Evolutionary conservation across 2,113 vertebrate genomes (phyloP).

Genomic region (Lamprologus lemairii): DNA sequence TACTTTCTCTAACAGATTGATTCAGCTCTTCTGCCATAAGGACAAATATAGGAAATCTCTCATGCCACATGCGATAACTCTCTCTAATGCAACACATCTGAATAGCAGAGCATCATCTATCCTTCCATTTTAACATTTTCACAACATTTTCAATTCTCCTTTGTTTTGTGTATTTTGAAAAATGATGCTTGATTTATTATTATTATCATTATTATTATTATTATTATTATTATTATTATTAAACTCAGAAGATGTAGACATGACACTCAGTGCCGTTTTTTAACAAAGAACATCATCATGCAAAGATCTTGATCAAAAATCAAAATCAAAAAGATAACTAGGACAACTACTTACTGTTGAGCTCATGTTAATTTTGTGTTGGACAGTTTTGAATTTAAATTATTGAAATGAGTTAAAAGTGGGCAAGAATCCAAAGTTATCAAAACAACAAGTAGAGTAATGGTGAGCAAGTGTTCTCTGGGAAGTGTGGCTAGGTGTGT

Average conservation of each 20-base stretch:
- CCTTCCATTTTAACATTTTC: neutral
- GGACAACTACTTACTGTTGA: neutral
- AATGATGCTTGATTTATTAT: neutral
- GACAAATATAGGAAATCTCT: neutral
- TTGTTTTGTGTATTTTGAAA: neutral
- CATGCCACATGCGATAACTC: neutral
- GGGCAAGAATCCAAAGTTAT: neutral
- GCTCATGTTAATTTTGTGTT: neutral
- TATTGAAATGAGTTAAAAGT: neutral
- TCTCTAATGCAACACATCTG: neutral
- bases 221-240: neutral
- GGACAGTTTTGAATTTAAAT: neutral
- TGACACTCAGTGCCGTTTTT: neutral
- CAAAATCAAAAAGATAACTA: neutral
- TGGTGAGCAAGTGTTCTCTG: neutral
- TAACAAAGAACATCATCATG: neutral
- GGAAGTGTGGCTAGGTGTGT: neutral
- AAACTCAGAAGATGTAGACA: neutral
- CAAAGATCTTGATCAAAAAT: neutral
- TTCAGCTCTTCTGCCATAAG: neutral
- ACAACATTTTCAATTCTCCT: neutral
- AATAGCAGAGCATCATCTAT: neutral
- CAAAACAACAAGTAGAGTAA: neutral
- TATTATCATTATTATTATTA: neutral
- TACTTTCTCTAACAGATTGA: neutral